Percentiles rank a stretch among this genome's conserved stretches.
phyloP scores from a whole-genome alignment of 2,888 invertebrate genomes.

The Monoplex corrugatus region DNA sequence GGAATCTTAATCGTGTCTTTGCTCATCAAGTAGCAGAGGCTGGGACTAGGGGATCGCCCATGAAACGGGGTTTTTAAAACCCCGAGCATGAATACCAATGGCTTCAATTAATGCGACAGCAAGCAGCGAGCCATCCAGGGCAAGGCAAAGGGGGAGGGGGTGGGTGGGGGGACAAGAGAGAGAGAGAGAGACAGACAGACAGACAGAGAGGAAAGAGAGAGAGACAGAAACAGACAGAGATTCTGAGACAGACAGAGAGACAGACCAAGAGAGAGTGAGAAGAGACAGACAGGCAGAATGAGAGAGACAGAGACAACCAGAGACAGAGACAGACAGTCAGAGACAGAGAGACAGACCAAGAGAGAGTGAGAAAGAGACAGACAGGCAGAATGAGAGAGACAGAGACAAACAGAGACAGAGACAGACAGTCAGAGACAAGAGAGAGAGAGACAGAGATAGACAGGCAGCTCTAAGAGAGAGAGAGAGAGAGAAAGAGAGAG shows the following conservation, averaged over 20 bases:
- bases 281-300: too few species aligned
- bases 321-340: background rate
- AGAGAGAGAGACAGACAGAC: background rate
- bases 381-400: background rate
- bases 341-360: too few species aligned
- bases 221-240: background rate
- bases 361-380: background rate
- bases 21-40: background rate
- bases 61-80: background rate
- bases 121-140: background rate
- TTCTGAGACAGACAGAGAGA: background rate
- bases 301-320: background rate
- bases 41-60: too few species aligned
- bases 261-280: too few species aligned
- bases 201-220: background rate
- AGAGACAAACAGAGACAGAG: background rate
- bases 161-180: background rate
- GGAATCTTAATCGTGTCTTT: background rate
- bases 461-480: background rate
- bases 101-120: slow-evolving; percentile 16
- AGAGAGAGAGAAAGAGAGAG: background rate
- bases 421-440: background rate
- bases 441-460: background rate
- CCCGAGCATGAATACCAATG: slow-evolving; percentile 28
- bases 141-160: background rate